Base-by-base conservation (phyloP, 2,113 vertebrate genomes). In the Chaetodon auriga region DNA sequence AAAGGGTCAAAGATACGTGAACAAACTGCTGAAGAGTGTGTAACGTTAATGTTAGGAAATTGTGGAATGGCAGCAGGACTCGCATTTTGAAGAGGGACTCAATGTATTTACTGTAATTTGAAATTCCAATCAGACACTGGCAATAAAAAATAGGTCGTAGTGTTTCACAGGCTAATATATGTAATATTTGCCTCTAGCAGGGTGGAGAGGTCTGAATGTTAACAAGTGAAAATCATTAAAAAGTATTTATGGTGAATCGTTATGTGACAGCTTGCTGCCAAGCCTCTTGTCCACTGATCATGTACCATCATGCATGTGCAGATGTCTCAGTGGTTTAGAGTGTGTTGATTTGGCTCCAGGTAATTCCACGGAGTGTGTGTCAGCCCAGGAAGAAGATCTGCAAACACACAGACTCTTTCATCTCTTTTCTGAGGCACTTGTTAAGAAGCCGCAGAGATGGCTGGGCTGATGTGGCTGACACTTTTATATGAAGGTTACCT, bases 401-500 rank as follows among this genome's bases (percentile, higher is more conserved):
- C 30, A 14, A 77, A 69, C 48, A 46, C n/a, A 15, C 25, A 30
- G 53, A 9, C 2, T 6, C 36, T 57, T 80, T 84, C 66, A 57
- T 68, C n/a, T 58, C 12, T 87, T 41, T 70, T 21, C 75, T 55
- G 61, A 38, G 70, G 36, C 51, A 60, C 12, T 78, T 82, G 64
- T 81, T 63, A n/a, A 62, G 51, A 60, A 72, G 69, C 60, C 41
- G 57, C 36, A 35, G 62, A 71, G 35, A 73, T 25, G 62, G 5
- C 21, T 11, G 14, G 57, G 38, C 49, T 68, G 66, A 74, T 66
- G 43, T 16, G 4, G 54, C 15, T 57, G 71, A 77, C 82, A 71
- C 61, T 79, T 71, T 6, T 64, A 65, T 82, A 45, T 9, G 38
- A 70, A 48, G 64, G 65, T 76, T 81, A 78, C 85, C 83, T 76